Percentiles rank a stretch among this genome's conserved stretches.
Conservation (phyloP, 2,797 vertebrate genomes). For the Anguilla obscura region DNA sequence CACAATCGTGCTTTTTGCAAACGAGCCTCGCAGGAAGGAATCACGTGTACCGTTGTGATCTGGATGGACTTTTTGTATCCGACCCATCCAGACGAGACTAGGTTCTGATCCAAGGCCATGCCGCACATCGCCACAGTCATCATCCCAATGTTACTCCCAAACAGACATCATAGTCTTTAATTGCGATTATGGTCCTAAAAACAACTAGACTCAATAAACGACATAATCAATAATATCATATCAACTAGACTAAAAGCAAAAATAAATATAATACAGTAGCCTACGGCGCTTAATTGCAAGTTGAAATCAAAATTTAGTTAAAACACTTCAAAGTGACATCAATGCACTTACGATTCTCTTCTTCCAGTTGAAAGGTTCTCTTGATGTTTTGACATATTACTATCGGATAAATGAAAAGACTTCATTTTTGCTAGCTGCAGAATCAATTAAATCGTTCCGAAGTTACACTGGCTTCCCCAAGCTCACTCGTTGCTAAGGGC, state of each 20-base stretch:
- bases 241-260: no score
- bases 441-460: background rate
- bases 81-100: background rate
- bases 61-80: background rate
- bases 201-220: background rate
- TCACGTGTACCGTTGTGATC: background rate
- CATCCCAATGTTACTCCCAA: background rate
- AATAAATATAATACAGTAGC: no score
- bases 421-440: background rate
- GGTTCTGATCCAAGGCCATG: background rate
- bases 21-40: no score
- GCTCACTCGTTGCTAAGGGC: conserved; percentile 8
- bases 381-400: background rate
- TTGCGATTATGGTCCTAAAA: background rate
- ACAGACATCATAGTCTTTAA: background rate
- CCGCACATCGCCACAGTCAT: background rate
- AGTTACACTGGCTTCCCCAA: background rate
- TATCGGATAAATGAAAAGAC: background rate
- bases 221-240: background rate
- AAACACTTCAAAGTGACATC: background rate
- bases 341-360: conserved; percentile 16
- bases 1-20: background rate
- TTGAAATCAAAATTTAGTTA: background rate
- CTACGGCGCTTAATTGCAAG: no score
- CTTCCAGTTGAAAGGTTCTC: background rate